Evolutionary conservation across 2,797 vertebrate genomes (phyloP), one percentile per base, ranked within the genome.

Genomic region (Alauda arvensis): DNA sequence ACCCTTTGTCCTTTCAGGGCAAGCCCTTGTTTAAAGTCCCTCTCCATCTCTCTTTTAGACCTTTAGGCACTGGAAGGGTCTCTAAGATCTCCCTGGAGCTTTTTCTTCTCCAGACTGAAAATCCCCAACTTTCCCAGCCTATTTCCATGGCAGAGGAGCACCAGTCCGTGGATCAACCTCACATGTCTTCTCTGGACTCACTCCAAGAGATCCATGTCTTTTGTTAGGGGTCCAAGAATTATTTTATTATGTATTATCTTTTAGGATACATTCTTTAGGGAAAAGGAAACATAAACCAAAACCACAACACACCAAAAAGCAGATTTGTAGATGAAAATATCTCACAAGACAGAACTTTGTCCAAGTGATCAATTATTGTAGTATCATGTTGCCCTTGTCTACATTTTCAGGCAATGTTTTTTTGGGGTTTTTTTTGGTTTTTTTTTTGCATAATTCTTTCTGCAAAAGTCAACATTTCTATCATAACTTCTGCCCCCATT

Each of bases 231-330:
- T 14, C 18, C 21, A 18, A 52, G 39, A 37, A 37, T 11, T 37
- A 11, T 10, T 37, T 11, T 37, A 37, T 37, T 37, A 37, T 37
- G n/a, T n/a, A n/a, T n/a, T n/a, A n/a, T 37, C 61, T 78, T 52
- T 18, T 6, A 61, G 4, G 20, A 37, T 33, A 39, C 1, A 37
- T n/a, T 67, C 3, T 57, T 71, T 34, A 67, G 18, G 12, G 11
- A 4, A 12, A 31, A 69, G 7, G 18, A 15, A 37, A 33, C 2
- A 53, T 49, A 61, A 25, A 0, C 0, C 1, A 17, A 14, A 21
- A 6, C 7, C 8, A 12, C 7, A 76, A 25, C 13, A 57, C 7
- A 31, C 2, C 5, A 65, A 33, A 39, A 53, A 65, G 46, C 4
- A 46, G 18, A 53, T 43, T 20, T 40, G 45, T 31, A 71, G 13